phyloP scores from a whole-genome alignment of 2,888 invertebrate genomes.

The Drosophila barbarae region DNA sequence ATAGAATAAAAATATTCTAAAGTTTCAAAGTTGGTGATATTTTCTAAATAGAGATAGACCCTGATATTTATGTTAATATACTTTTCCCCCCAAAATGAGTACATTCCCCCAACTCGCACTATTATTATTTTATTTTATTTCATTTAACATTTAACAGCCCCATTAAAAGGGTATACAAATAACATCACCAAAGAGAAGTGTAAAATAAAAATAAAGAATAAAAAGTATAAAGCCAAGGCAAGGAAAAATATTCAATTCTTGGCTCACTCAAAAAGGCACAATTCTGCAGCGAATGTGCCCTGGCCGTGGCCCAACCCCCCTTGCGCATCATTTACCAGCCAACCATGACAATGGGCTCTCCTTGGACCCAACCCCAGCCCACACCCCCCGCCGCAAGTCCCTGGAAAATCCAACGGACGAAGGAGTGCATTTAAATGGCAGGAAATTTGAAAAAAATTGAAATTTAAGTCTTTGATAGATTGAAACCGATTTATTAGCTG shows the following conservation, averaged over 20 bases:
- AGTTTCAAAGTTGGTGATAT: no score
- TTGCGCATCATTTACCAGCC: constrained; percentile 64
- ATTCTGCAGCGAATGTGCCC: constrained; percentile 59
- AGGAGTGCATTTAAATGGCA: constrained; percentile 73
- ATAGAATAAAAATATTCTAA: no score
- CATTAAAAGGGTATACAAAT: constrained; percentile 1
- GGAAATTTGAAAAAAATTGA: constrained; percentile 77
- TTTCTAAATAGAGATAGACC: no score
- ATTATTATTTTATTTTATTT: not conserved
- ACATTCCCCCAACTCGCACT: not conserved
- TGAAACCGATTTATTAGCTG: constrained; percentile 67
- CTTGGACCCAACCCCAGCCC: not conserved
- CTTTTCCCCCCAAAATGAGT: not conserved
- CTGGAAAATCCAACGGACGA: constrained; percentile 51
- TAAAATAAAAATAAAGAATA: constrained; percentile 38
- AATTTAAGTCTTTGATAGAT: constrained; percentile 77
- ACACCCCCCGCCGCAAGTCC: not conserved
- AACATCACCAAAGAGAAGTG: constrained; percentile 17
- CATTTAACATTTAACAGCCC: not conserved
- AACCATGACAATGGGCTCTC: constrained; percentile 61
- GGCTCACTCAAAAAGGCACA: constrained; percentile 60
- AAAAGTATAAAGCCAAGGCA: constrained; percentile 7
- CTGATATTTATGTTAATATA: not conserved
- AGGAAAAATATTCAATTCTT: constrained; percentile 66
- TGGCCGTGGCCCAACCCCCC: constrained; percentile 35